Conservation (phyloP, 2,888 invertebrate species). For the Aelia acuminata region DNA sequence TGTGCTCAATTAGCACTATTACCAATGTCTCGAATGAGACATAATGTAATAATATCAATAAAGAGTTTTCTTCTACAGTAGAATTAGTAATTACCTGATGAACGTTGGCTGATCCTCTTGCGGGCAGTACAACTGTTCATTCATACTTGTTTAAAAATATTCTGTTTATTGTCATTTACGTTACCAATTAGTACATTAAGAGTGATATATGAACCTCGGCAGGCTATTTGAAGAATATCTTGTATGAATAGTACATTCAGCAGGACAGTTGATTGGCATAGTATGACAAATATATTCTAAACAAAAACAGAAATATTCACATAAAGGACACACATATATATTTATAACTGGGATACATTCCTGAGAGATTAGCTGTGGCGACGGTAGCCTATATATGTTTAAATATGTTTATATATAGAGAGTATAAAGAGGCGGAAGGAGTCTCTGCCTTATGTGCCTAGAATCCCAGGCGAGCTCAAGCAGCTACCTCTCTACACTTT, state of each 20-base stretch:
- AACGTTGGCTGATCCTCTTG: too few relatives aligned
- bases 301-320: constrained; percentile 28
- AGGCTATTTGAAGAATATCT: background rate
- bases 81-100: too few relatives aligned
- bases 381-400: constrained; percentile 19
- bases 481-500: background rate
- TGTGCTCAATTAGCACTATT: too few relatives aligned
- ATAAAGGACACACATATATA: background rate
- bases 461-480: background rate
- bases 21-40: too few relatives aligned
- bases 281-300: constrained; percentile 27
- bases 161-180: background rate
- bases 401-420: constrained; percentile 41
- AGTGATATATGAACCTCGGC: background rate
- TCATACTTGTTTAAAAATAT: too few relatives aligned
- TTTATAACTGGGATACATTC: constrained; percentile 26
- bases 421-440: constrained; percentile 37
- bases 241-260: too few relatives aligned
- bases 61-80: too few relatives aligned
- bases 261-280: constrained; percentile 9
- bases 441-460: constrained; percentile 11
- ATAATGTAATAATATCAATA: too few relatives aligned
- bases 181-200: background rate
- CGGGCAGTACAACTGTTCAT: too few relatives aligned
- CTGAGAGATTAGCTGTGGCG: constrained; percentile 15